A percentile compares a stretch with the other conserved stretches of the same genome.
These are phyloP conservation scores for Pteruthius melanotis DNA, from an alignment of 2,113 vertebrate species.

Conservation along the genomic window DNA sequence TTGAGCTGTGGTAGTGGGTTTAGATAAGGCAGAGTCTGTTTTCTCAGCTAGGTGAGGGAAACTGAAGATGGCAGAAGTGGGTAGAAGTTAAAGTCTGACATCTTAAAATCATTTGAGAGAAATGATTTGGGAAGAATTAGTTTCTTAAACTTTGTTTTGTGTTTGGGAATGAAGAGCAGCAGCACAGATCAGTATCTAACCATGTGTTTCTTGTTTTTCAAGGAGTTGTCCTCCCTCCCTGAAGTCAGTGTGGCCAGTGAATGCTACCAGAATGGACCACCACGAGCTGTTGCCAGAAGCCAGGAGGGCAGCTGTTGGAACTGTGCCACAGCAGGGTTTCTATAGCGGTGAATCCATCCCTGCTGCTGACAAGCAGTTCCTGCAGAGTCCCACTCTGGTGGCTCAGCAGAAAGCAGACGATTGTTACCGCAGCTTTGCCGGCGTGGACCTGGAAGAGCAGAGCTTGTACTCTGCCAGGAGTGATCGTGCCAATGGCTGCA, in stretches of 20 bases:
- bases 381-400: constrained; percentile 45
- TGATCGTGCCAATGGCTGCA: constrained; percentile 62
- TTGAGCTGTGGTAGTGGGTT: neutral
- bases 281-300: constrained; percentile 76
- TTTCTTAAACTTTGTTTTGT: neutral
- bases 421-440: constrained; percentile 58
- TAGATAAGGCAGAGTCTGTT: neutral
- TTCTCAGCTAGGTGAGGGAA: neutral
- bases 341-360: constrained; percentile 65
- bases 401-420: constrained; percentile 72
- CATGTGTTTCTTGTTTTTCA: constrained; percentile 41
- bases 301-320: constrained; percentile 69
- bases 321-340: constrained; percentile 69
- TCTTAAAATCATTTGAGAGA: neutral
- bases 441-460: constrained; percentile 71
- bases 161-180: neutral
- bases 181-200: constrained; percentile 26
- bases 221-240: constrained; percentile 77
- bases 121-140: neutral
- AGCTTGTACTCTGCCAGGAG: constrained; percentile 64
- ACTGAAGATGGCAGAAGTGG: neutral
- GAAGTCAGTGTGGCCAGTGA: constrained; percentile 82
- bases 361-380: constrained; percentile 69
- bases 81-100: neutral
- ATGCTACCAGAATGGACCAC: constrained; percentile 69